Evolutionary conservation across 2,113 vertebrate genomes (phyloP), one percentile per base, ranked within the genome.

Genomic region (Mohoua ochrocephala): DNA sequence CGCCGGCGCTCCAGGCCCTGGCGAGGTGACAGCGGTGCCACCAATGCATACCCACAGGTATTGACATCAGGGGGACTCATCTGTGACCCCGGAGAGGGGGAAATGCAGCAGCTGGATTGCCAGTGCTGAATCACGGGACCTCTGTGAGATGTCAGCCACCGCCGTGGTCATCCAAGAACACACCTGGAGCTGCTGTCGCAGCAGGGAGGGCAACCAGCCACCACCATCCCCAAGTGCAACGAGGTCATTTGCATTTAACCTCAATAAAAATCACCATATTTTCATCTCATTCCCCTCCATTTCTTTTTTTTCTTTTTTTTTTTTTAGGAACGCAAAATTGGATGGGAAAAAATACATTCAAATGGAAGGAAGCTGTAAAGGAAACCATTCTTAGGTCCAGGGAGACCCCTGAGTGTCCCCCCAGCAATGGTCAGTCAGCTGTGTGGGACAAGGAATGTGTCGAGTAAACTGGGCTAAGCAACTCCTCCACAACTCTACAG

Each of bases 1-100:
- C 0, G 2, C 3, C 1, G 18, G 9, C 1, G 6, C 45, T 8
- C 42, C 80, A 2, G 37, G 14, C 47, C 22, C 21, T 3, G 47
- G 17, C 7, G 2, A 13, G 27, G 33, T 0, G 26, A 22, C 8
- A 37, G 5, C 0, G 1, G 18, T 33, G 77, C 27, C 63, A 41
- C 41, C 73, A 17, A 5, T 0, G 0, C 33, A 1, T 0, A 1
- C 39, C 5, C 4, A 2, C 4, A 4, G 63, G 13, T 9, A 10
- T 0, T 10, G 41, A 3, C 54, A 11, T 7, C 47, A 1, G 63
- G 60, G 13, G 9, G 30, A 6, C 47, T 41, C 3, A 28, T 0
- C 68, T 5, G 4, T 0, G 13, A 18, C 30, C 73, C 37, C 1
- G 6, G 3, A 50, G 53, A 7, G 1, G 41, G 50, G 13, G 69